phyloP scores from a whole-genome alignment of 2,113 vertebrate species.

The Naja naja region DNA sequence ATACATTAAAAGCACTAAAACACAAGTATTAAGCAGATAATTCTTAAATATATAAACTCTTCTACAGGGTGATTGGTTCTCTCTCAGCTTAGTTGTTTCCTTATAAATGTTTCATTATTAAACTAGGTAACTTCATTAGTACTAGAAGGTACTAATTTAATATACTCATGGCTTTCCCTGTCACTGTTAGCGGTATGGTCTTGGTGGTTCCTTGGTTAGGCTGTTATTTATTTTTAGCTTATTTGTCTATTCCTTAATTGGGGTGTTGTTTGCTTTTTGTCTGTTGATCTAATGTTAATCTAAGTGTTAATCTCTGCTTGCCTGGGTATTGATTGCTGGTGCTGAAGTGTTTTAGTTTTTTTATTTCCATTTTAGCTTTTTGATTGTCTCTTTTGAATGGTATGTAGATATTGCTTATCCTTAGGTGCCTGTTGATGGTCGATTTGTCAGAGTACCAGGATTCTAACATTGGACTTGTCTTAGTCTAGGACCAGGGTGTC shows the following conservation, averaged over 20 bases:
- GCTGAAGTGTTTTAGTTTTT: too few species aligned
- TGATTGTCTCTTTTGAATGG: too few species aligned
- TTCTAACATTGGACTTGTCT: too few species aligned
- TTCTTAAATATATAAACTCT: neutral
- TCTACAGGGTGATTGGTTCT: neutral
- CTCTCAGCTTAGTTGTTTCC: neutral
- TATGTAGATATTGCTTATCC: too few species aligned
- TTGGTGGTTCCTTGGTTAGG: neutral
- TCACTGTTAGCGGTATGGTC: neutral
- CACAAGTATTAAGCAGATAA: neutral
- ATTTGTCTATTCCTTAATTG: neutral
- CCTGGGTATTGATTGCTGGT: neutral
- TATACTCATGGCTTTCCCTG: neutral
- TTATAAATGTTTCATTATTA: neutral
- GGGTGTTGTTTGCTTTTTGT: neutral
- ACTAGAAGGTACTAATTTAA: neutral
- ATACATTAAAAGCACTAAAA: neutral
- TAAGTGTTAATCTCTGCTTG: neutral
- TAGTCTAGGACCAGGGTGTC: too few species aligned
- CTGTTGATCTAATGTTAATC: neutral
- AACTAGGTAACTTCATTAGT: neutral
- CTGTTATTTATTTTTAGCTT: neutral
- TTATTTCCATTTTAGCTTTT: too few species aligned
- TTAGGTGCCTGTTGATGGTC: too few species aligned
- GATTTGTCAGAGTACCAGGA: too few species aligned